These are phyloP conservation scores for Archips xylosteana DNA, from an alignment of 2,888 invertebrate genomes.

Conservation along the genomic window DNA sequence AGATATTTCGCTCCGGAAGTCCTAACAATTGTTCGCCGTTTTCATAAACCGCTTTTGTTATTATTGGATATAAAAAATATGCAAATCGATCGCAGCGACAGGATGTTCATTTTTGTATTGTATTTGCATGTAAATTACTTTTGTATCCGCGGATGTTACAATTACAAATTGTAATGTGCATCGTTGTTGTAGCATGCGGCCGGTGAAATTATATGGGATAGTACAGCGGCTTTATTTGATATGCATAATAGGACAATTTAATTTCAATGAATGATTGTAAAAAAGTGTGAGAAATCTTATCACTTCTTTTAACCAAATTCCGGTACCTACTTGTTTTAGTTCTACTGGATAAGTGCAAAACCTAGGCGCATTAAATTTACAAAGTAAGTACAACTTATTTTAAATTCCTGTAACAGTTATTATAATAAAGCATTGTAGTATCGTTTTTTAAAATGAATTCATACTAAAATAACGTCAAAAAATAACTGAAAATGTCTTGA, in stretches of 20 bases:
- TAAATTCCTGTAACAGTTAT: not conserved
- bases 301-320: too few relatives aligned
- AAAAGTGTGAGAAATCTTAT: not conserved
- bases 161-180: slow-evolving; percentile 76
- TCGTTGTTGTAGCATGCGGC: slow-evolving; percentile 65
- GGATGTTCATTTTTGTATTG: slow-evolving; percentile 82
- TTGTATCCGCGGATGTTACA: slow-evolving; percentile 77
- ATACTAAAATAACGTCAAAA: not conserved
- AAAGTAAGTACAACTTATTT: not conserved
- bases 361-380: not conserved
- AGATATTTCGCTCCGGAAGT: slow-evolving; percentile 71
- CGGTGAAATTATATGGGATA: slow-evolving; percentile 51
- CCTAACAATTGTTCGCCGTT: slow-evolving; percentile 73
- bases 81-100: slow-evolving; percentile 81
- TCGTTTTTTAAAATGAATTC: too few relatives aligned
- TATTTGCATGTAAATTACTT: slow-evolving; percentile 82
- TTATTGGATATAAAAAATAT: slow-evolving; percentile 81
- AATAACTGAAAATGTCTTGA: not conserved
- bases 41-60: slow-evolving; percentile 75
- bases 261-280: not conserved
- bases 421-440: too few relatives aligned
- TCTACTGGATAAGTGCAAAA: too few relatives aligned
- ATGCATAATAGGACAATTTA: slow-evolving; percentile 39
- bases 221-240: slow-evolving; percentile 48
- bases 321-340: too few relatives aligned